These are phyloP conservation scores for Sycobia sp. DNA, from an alignment of 1,140 invertebrate genomes.

Conservation along the genomic window DNA sequence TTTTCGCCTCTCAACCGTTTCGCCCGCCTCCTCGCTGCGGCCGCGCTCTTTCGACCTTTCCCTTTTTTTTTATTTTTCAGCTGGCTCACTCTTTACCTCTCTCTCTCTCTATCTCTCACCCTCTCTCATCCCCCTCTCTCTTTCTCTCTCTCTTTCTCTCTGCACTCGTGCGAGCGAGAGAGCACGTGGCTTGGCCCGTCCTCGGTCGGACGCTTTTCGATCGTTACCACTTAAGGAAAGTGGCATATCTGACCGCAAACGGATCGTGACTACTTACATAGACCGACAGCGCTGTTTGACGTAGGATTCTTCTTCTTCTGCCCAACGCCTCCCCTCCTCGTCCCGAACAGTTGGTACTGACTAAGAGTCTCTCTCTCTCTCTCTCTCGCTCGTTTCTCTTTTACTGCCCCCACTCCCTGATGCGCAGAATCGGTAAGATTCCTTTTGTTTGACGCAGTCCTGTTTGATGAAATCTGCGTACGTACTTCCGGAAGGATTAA, in stretches of 20 bases:
- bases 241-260: constrained; percentile 36
- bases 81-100: no score
- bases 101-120: not conserved
- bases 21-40: no score
- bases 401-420: no score
- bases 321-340: not conserved
- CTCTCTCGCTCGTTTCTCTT: not conserved
- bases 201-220: constrained; percentile 4
- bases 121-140: not conserved
- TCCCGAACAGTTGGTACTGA: not conserved
- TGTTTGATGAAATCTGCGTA: constrained; percentile 24
- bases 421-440: not conserved
- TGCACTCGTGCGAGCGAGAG: not conserved
- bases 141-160: not conserved
- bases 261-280: constrained; percentile 30
- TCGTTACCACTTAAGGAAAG: constrained; percentile 36
- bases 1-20: not conserved
- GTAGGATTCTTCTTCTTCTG: not conserved
- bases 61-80: no score
- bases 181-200: constrained; percentile 1
- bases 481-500: not conserved
- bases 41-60: no score
- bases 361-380: not conserved
- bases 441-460: constrained; percentile 12
- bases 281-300: constrained; percentile 25